Percentiles rank a stretch among this genome's conserved stretches.
Evolutionary conservation across 2,113 vertebrate genomes (phyloP).

Genomic region (Taxidea taxus): DNA sequence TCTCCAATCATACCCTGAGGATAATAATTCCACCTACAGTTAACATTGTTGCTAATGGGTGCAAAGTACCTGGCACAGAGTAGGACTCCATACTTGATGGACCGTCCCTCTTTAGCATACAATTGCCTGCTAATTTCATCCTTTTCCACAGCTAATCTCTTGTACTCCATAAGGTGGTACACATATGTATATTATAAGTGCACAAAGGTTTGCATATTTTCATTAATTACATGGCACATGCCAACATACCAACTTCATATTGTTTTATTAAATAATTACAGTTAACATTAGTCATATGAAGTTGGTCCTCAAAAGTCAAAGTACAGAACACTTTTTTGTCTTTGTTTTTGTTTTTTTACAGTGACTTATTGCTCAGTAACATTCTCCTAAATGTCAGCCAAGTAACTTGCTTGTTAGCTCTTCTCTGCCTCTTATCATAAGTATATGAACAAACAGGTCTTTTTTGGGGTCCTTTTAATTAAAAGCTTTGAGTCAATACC

Average conservation of each 20-base stretch:
- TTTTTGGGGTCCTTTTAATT: background rate
- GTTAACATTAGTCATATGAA: background rate
- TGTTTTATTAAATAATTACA: background rate
- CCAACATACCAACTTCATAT: background rate
- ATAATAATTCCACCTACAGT: background rate
- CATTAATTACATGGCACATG: background rate
- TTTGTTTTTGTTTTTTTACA: background rate
- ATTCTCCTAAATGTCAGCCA: background rate
- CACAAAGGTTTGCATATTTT: background rate
- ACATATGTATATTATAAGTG: background rate
- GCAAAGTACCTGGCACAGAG: background rate
- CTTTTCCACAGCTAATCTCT: background rate
- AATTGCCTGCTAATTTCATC: background rate
- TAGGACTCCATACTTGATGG: background rate
- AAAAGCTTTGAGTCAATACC: background rate
- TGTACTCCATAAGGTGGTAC: background rate
- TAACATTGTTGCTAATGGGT: background rate
- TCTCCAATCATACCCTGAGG: background rate
- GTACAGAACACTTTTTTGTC: background rate
- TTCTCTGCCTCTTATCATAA: background rate
- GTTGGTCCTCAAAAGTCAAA: background rate
- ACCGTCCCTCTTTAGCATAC: background rate
- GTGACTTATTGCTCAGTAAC: background rate
- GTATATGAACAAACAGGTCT: background rate
- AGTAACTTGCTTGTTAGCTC: background rate